Percentiles rank a stretch among this genome's conserved stretches.
Conservation (phyloP, 2,888 invertebrate species). For the Petrophora chlorosata region DNA sequence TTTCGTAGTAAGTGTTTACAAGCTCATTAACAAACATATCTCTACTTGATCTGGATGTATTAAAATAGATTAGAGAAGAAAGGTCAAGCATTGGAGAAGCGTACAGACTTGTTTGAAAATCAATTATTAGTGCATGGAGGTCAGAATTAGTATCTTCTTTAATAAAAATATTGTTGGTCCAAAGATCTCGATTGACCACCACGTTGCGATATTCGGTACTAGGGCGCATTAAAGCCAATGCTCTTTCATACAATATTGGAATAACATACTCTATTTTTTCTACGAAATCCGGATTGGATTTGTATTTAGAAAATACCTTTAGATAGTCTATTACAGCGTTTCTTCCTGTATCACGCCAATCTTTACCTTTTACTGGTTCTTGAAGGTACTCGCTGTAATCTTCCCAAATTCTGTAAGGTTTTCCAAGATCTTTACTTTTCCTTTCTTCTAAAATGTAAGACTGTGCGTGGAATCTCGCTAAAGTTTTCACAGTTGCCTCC, state of each 20-base stretch:
- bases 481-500: conserved; percentile 61
- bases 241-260: conserved; percentile 50
- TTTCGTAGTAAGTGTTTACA: conserved; percentile 81
- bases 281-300: conserved; percentile 47
- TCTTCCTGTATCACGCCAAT: conserved; percentile 66
- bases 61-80: conserved; percentile 81
- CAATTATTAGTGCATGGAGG: conserved; percentile 83
- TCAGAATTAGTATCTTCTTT: conserved; percentile 53
- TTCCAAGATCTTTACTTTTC: conserved; percentile 56
- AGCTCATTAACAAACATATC: conserved; percentile 67
- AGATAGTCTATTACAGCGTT: conserved; percentile 65
- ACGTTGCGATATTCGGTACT: conserved; percentile 73
- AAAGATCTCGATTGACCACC: conserved; percentile 84
- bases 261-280: conserved; percentile 48
- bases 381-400: conserved; percentile 58
- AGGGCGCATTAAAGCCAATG: conserved; percentile 63
- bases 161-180: conserved; percentile 85
- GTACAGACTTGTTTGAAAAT: conserved; percentile 88
- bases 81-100: conserved; percentile 86
- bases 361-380: conserved; percentile 49
- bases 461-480: conserved; percentile 80
- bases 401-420: conserved; percentile 68
- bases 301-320: conserved; percentile 61
- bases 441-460: conserved; percentile 74
- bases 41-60: conserved; percentile 72